phyloP scores from a whole-genome alignment of 1,140 invertebrate species.

The Caenorhabditis briggsae region DNA sequence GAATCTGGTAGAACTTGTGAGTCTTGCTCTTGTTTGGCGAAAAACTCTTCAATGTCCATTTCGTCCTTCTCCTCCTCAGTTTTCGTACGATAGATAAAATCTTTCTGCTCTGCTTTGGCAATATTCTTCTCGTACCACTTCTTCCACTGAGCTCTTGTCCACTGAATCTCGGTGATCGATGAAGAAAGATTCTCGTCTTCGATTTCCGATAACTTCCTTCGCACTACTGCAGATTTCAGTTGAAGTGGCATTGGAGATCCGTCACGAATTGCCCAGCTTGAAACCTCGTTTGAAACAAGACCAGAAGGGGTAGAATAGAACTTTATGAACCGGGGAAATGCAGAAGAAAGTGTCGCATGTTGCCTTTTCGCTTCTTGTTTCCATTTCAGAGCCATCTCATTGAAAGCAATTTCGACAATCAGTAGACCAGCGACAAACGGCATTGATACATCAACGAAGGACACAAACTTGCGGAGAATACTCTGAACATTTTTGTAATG shows the following conservation, averaged over 20 bases:
- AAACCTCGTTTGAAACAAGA: not conserved
- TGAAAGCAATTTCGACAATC: conserved; percentile 41
- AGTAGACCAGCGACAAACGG: conserved; percentile 58
- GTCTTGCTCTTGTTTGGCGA: conserved; percentile 8
- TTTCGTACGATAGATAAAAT: conserved; percentile 87
- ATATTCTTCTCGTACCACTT: conserved; percentile 66
- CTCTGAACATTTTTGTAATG: conserved; percentile 48
- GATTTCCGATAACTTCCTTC: not conserved
- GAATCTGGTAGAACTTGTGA: conserved; percentile 19
- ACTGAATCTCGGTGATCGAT: conserved; percentile 57
- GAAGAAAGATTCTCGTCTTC: not conserved
- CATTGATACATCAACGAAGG: conserved; percentile 63
- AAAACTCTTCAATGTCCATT: conserved; percentile 76
- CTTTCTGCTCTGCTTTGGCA: conserved; percentile 79
- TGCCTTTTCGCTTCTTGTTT: conserved; percentile 13
- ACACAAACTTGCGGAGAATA: conserved; percentile 54
- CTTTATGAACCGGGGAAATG: not conserved
- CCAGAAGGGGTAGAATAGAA: not conserved
- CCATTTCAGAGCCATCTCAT: conserved; percentile 42
- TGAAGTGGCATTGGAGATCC: conserved; percentile 53
- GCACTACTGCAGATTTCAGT: conserved; percentile 54
- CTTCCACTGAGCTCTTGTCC: conserved; percentile 66
- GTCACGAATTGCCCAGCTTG: conserved; percentile 36
- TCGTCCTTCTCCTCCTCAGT: conserved; percentile 84
- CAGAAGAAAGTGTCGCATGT: conserved; percentile 18